Evolutionary conservation across 2,113 vertebrate species (phyloP), one percentile per base, ranked within the genome.

Genomic region (Gracilinanus agilis): DNA sequence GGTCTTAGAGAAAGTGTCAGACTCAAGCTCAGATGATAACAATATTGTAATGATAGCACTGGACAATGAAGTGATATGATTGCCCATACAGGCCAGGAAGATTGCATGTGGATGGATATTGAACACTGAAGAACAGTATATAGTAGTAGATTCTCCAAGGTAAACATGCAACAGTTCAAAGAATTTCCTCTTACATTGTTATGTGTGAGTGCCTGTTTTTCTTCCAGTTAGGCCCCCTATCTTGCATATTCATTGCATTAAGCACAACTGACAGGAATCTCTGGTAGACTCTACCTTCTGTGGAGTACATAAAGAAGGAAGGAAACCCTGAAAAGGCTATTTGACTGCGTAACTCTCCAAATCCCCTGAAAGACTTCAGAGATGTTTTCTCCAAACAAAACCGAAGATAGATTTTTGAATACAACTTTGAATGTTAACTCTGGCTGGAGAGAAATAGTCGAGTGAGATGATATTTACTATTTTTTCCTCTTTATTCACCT

Each of bases 31-130:
- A 99, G 99, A 99, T 99, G 99, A 99, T 99, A 99, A 99, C 99
- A 99, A 99, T 99, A 99, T 99, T 99, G 99, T 99, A 99, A 99
- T 99, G 99, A 99, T 99, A 99, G 99, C 98, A 98, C 98, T 99
- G 99, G 99, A 99, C 99, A 99, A 99, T 99, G 99, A 99, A 99
- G 98, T 97, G 98, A 98, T 99, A 99, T 99, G 99, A 99, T 99
- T 98, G 99, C 98, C 98, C 98, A 98, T 98, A 98, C 98, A 98
- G 99, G 98, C 99, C 96, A 94, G 98, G 98, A 99, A 99, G 99
- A 99, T 98, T 98, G 98, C 93, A 97, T 99, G 98, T 97, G 97
- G 98, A 98, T 97, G 97, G 98, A 98, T 97, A 98, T 94, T 94
- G 98, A 98, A 94, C 95, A 97, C 98, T 97, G 98, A 91, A 98